A percentile compares a stretch with the other conserved stretches of the same genome.
Evolutionary conservation across 2,797 vertebrate genomes (phyloP).

Genomic region (Cirrhinus molitorella): DNA sequence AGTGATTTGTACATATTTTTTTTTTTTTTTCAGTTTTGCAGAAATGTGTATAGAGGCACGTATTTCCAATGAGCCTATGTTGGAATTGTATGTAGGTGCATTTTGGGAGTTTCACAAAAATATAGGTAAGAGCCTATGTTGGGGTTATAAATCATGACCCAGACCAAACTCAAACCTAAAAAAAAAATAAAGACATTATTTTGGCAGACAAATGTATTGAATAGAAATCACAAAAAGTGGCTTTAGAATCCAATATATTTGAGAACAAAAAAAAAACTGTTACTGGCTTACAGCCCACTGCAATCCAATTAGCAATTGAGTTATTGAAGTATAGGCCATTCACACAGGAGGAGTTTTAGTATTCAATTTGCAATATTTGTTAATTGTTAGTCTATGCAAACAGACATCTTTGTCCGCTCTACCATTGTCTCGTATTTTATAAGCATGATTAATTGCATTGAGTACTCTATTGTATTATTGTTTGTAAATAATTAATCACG

Average conservation of each 20-base stretch:
- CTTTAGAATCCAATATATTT: background rate
- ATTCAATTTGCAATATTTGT: constrained; percentile 7
- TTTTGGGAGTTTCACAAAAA: no score
- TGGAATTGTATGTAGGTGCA: no score
- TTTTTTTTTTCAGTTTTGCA: no score
- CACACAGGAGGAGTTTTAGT: background rate
- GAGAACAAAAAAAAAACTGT: background rate
- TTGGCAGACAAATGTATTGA: background rate
- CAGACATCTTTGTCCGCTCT: background rate
- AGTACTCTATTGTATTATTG: background rate
- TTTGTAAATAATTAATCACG: constrained; percentile 16
- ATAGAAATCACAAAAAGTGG: background rate
- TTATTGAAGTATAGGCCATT: background rate
- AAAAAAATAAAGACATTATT: no score
- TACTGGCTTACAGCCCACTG: background rate
- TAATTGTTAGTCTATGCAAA: background rate
- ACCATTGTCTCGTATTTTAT: constrained; percentile 8
- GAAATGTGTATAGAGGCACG: no score
- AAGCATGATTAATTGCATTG: background rate
- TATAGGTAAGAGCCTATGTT: no score
- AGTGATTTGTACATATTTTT: no score
- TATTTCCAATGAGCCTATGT: no score
- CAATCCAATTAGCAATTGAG: background rate
- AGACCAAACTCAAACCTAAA: no score
- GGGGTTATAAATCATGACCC: no score